Conservation (phyloP, 1,140 invertebrate genomes). For the Drosophila pandora region DNA sequence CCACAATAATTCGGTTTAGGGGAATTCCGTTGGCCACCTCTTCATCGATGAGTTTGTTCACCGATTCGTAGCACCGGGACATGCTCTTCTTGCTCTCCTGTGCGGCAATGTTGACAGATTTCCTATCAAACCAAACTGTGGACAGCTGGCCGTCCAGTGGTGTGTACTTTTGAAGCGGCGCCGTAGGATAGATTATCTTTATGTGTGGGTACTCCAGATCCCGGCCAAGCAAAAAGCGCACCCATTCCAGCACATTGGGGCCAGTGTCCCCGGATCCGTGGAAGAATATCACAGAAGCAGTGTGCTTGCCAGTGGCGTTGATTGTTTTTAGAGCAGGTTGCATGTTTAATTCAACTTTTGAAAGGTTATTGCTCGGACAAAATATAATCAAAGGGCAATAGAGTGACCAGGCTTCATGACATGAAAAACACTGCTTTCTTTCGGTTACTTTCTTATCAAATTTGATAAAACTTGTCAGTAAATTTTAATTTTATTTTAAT, state of each 20-base stretch:
- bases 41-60: constrained; percentile 86
- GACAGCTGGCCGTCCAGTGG: constrained; percentile 86
- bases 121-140: constrained; percentile 90
- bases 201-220: constrained; percentile 88
- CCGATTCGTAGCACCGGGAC: constrained; percentile 85
- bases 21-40: constrained; percentile 88
- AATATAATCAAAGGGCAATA: constrained; percentile 16
- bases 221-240: constrained; percentile 86
- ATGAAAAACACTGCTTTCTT: neutral
- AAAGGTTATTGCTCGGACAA: constrained; percentile 1
- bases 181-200: constrained; percentile 89
- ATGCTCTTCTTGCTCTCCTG: constrained; percentile 87
- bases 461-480: neutral
- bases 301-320: constrained; percentile 72
- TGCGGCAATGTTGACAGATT: constrained; percentile 85
- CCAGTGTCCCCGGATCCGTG: constrained; percentile 88
- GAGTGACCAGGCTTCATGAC: constrained; percentile 12
- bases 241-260: constrained; percentile 86
- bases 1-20: constrained; percentile 87
- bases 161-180: constrained; percentile 88
- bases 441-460: neutral
- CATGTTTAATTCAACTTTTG: constrained; percentile 25
- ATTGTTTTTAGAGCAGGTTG: constrained; percentile 13
- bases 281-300: constrained; percentile 86
- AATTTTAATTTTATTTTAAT: neutral